A percentile compares a stretch with the other conserved stretches of the same genome.
Evolutionary conservation across 2,888 invertebrate genomes (phyloP).

Genomic region (Scaptomyza flava): DNA sequence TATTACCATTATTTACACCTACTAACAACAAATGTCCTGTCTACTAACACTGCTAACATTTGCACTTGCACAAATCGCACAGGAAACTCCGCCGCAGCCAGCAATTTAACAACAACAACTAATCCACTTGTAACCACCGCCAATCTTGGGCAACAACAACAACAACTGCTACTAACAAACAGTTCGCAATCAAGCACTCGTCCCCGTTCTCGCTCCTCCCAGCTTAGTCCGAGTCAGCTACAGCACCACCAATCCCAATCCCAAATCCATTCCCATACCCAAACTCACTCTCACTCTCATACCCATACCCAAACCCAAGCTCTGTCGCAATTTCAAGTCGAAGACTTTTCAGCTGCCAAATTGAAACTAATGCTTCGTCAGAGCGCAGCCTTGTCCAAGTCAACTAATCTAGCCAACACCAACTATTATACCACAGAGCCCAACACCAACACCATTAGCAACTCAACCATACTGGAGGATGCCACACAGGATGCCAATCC

Average conservation of each 20-base stretch:
- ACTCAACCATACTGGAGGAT: conserved; percentile 58
- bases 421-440: conserved; percentile 80
- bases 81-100: conserved; percentile 53
- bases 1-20: conserved; percentile 1
- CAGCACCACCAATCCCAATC: conserved; percentile 14
- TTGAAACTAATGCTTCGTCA: conserved; percentile 67
- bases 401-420: conserved; percentile 70
- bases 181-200: conserved; percentile 20
- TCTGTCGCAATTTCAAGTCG: conserved; percentile 34
- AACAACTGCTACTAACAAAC: conserved; percentile 45
- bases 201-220: conserved; percentile 34
- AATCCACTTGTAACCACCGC: conserved; percentile 68
- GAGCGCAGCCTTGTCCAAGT: conserved; percentile 44
- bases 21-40: conserved; percentile 15
- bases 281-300: conserved; percentile 2
- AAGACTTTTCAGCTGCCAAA: conserved; percentile 67
- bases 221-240: conserved; percentile 39
- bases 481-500: conserved; percentile 67
- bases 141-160: conserved; percentile 47
- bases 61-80: conserved; percentile 75
- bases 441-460: conserved; percentile 18
- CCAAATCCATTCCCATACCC: conserved; percentile 11
- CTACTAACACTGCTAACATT: conserved; percentile 66
- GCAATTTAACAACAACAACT: conserved; percentile 45
- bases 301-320: conserved; percentile 25